Base-by-base conservation (phyloP, 2,797 vertebrate genomes). In the Sebastolobus altivelis region DNA sequence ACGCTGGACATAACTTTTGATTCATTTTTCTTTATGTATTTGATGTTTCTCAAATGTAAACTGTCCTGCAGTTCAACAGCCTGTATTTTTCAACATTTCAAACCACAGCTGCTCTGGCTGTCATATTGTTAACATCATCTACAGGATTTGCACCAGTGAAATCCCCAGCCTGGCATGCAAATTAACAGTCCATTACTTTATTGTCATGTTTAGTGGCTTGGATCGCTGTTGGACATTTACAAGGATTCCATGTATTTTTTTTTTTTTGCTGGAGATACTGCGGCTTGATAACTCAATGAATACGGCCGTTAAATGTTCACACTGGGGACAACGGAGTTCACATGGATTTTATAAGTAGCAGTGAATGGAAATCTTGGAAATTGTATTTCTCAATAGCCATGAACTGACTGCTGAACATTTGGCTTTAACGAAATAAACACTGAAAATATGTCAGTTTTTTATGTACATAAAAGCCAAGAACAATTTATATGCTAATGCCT, bases 181-280 rank as follows among this genome's bases (percentile, higher is more conserved):
- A 91, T 89, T 81, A 87, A 85, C 70, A 76, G 46, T 71, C 77
- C 75, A 87, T 83, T 82, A 76, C 74, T 91, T 88, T 87, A 89
- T 77, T 86, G 87, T 84, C 76, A 71, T 72, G 58, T 92, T 84
- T 87, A 83, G 85, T 70, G 77, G 70, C 72, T 68, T 74, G 75
- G 74, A 85, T 88, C 37, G 5, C 85, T 82, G 75, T 65, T n/a
- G 33, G 77, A 84, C 82, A 82, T 90, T 90, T 90, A 93, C 67
- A 80, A 85, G 85, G 75, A 66, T 70, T 86, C 73, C 43, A 82
- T 83, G 72, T 69, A 37, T 77, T 75, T 75, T 65, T 35, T 16
- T 65, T 49, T 73, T 9, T 55, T 56, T 73, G 33, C 72, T 6
- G 43, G 56, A 72, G 72, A 90, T 77, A 75, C 60, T 69, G 68